Base-by-base conservation (phyloP, 2,113 vertebrate genomes). In the Phylloscopus trochiloides region DNA sequence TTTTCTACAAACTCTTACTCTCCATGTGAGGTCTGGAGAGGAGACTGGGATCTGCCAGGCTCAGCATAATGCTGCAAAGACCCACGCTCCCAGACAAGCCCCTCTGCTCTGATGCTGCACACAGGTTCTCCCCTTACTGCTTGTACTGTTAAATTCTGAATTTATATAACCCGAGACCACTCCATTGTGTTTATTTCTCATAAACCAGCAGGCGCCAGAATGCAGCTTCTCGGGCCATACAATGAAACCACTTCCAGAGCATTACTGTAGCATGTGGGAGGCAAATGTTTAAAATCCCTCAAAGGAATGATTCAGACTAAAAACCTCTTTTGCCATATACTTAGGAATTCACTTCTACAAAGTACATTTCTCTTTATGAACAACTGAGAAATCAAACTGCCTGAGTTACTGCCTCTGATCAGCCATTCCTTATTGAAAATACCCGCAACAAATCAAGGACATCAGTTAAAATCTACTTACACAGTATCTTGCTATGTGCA, bases 221-320 rank as follows among this genome's bases (percentile, higher is more conserved):
- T 47, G 68, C 86, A 93, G 79, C 65, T 90, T 84, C 96, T 93
- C 22, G 0, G 55, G 78, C 91, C 75, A 25, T 81, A 28, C 65
- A 86, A 18, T 10, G 57, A 92, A 96, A 89, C 65, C 86, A 90
- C 86, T 96, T 88, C 61, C 75, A 59, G 67, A 95, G 61, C 48
- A 34, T 68, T 92, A 90, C 3, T 90, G 79, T 42, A 90, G 82
- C 89, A 88, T 84, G 92, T 95, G 94, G 95, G 93, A 96, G 93
- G 92, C 88, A 95, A 96, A 95, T 84, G 92, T 92, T 88, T 90
- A 88, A 94, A 96, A 96, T 59, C 93, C 70, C 92, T 90, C 95
- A 93, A 88, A 94, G 90, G 93, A 90, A 88, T 95, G 93, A 96
- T 92, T 96, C 93, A 96, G 65, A 72, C 48, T 84, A 67, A 95